A percentile compares a stretch with the other conserved stretches of the same genome.
These are phyloP conservation scores for Tiaroga cobitis DNA, from an alignment of 2,797 vertebrate genomes.

Conservation along the genomic window DNA sequence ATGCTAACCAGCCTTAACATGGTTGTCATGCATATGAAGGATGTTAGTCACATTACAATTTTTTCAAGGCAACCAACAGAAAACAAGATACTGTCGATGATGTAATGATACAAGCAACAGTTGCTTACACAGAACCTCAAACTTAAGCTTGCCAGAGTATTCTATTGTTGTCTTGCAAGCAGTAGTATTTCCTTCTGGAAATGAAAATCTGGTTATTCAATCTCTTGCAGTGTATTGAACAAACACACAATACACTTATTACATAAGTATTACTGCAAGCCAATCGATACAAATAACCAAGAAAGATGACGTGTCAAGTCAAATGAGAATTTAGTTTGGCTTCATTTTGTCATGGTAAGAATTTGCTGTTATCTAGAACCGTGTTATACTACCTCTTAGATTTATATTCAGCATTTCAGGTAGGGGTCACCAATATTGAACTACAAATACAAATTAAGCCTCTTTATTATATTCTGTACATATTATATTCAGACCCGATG, in stretches of 20 bases:
- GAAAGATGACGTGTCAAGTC: not conserved
- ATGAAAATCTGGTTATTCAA: not conserved
- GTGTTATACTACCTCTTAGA: not conserved
- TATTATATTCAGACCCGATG: not conserved
- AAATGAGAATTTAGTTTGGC: not conserved
- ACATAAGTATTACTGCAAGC: not conserved
- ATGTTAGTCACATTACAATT: not conserved
- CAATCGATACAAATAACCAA: not conserved
- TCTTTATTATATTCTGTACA: not conserved
- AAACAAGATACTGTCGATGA: not conserved
- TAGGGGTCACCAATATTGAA: not conserved
- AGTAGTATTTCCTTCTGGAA: not conserved
- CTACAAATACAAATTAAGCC: not conserved
- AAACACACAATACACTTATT: not conserved
- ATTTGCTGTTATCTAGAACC: not conserved
- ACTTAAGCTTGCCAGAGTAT: not conserved
- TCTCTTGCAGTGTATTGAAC: not conserved
- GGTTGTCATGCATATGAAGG: not conserved
- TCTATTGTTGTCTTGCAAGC: not conserved
- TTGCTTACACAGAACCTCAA: not conserved
- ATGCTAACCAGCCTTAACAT: not conserved
- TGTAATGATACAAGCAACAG: not conserved
- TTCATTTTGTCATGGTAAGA: not conserved
- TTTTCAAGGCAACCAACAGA: not conserved
- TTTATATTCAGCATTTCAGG: not conserved